phyloP scores from a whole-genome alignment of 2,888 invertebrate species.

The Strigamia crassipes region DNA sequence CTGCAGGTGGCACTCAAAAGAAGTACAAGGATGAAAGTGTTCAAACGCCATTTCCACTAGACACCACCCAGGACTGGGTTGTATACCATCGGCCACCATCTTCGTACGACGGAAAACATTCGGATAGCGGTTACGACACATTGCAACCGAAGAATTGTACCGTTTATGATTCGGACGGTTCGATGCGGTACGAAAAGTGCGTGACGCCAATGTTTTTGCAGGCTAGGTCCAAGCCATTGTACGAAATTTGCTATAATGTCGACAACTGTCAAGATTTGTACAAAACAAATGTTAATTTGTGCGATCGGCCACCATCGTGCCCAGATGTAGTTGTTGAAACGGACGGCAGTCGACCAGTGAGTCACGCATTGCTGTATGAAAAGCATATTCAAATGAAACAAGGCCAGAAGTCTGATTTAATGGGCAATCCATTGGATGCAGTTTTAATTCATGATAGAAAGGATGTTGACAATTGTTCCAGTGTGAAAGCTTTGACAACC shows the following conservation, averaged over 20 bases:
- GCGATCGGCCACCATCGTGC: neutral
- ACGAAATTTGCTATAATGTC: conserved; percentile 14
- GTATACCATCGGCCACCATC: neutral
- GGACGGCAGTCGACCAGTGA: neutral
- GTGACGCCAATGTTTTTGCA: neutral
- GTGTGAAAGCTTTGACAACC: neutral
- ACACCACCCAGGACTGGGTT: neutral
- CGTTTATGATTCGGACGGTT: neutral
- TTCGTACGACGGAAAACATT: conserved; percentile 55
- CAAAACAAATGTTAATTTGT: neutral
- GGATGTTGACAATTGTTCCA: neutral
- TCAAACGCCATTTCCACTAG: conserved; percentile 38
- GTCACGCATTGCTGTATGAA: conserved; percentile 30
- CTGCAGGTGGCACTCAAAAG: neutral
- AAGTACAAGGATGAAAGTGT: conserved; percentile 46
- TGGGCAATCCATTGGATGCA: too few relatives aligned
- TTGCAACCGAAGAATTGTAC: conserved; percentile 51
- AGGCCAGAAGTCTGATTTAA: neutral
- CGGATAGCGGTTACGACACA: conserved; percentile 58
- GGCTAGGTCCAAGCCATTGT: neutral
- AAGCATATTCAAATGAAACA: conserved; percentile 43
- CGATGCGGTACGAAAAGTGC: neutral
- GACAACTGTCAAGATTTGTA: conserved; percentile 36
- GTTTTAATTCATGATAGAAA: neutral
- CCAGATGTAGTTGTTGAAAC: neutral